Evolutionary conservation across 2,888 invertebrate genomes (phyloP).

Genomic region (Nemapogon koenigi): DNA sequence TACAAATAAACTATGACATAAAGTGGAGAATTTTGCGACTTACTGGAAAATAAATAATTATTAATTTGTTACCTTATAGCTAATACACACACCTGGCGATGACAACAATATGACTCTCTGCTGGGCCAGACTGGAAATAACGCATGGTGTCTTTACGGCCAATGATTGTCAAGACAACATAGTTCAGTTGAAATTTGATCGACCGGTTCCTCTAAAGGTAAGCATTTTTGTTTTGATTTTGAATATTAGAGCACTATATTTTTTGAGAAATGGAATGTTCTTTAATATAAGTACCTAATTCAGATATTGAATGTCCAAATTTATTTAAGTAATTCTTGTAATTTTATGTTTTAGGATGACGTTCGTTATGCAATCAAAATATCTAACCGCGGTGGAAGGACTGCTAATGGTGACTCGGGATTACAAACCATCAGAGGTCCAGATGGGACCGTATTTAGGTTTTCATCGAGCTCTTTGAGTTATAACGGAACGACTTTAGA

Average conservation of each 20-base stretch:
- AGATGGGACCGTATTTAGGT: slow-evolving; percentile 90
- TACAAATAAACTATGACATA: too few relatives aligned
- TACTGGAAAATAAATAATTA: too few relatives aligned
- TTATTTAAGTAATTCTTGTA: neutral
- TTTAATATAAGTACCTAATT: too few relatives aligned
- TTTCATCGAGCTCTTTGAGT: slow-evolving; percentile 89
- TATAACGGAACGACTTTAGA: slow-evolving; percentile 96
- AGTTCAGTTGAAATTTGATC: slow-evolving; percentile 89
- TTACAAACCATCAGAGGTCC: slow-evolving; percentile 87
- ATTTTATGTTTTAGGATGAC: slow-evolving; percentile 68
- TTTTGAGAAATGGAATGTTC: neutral
- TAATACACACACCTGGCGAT: slow-evolving; percentile 50
- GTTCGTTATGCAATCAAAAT: slow-evolving; percentile 88
- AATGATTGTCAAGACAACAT: slow-evolving; percentile 89
- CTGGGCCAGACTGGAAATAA: slow-evolving; percentile 88
- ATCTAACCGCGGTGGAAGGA: slow-evolving; percentile 89
- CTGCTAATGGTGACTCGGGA: slow-evolving; percentile 95
- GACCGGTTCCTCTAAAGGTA: slow-evolving; percentile 85
- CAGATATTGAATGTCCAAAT: too few relatives aligned
- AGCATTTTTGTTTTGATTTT: slow-evolving; percentile 11
- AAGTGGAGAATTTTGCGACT: neutral
- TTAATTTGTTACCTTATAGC: slow-evolving; percentile 32
- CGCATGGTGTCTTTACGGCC: slow-evolving; percentile 83
- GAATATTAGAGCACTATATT: slow-evolving; percentile 6
- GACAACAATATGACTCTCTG: slow-evolving; percentile 67